These are phyloP conservation scores for Onychorhynchus coronatus DNA, from an alignment of 2,113 vertebrate genomes.

Conservation along the genomic window DNA sequence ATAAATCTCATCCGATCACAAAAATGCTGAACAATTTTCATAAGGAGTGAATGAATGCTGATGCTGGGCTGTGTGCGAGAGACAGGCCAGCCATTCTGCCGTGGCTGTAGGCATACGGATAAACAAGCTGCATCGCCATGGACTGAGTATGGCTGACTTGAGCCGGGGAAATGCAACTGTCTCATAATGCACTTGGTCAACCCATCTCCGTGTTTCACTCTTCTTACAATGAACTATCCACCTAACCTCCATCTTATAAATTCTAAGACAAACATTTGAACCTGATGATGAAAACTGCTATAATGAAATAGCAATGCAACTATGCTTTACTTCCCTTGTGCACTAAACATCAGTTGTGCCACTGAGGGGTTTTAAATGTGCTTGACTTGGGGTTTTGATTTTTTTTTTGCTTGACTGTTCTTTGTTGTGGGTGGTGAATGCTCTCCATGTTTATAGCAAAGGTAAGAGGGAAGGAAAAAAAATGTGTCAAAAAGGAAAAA, in stretches of 20 bases:
- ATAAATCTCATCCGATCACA: constrained; percentile 15
- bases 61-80: background rate
- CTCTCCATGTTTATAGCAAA: background rate
- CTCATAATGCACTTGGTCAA: background rate
- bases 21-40: background rate
- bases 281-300: background rate
- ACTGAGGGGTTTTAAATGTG: background rate
- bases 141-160: background rate
- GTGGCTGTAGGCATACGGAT: background rate
- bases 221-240: background rate
- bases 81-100: background rate
- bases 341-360: background rate
- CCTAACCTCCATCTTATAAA: background rate
- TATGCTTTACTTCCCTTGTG: background rate
- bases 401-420: background rate
- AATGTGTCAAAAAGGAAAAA: background rate
- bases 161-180: background rate
- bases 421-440: background rate
- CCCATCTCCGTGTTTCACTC: background rate
- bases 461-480: background rate
- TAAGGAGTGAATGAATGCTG: background rate
- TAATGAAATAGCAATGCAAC: background rate
- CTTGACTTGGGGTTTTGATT: background rate
- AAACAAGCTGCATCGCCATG: background rate
- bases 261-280: background rate